phyloP scores from a whole-genome alignment of 2,113 vertebrate genomes.

The Caracal caracal region DNA sequence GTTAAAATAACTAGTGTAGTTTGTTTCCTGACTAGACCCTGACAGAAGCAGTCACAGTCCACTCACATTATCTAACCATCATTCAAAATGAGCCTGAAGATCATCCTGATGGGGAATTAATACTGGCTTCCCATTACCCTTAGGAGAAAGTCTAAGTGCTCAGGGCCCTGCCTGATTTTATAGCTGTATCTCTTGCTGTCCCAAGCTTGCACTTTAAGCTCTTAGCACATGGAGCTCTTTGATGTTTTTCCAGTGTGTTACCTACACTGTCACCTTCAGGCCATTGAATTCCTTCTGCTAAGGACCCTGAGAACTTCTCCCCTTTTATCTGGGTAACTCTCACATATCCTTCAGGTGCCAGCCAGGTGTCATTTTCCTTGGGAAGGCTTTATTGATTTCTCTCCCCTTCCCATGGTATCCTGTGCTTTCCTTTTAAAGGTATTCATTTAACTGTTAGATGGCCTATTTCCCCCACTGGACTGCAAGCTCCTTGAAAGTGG shows the following conservation, averaged over 20 bases:
- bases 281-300: neutral
- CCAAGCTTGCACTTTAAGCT: neutral
- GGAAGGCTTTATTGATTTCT: neutral
- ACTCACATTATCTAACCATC: neutral
- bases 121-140: neutral
- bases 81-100: neutral
- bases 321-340: neutral
- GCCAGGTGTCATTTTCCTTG: neutral
- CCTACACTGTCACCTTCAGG: neutral
- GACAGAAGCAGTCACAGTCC: neutral
- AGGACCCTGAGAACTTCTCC: neutral
- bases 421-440: neutral
- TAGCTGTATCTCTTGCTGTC: neutral
- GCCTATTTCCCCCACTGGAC: neutral
- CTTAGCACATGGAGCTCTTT: neutral
- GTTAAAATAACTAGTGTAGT: neutral
- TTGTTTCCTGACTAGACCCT: neutral
- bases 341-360: neutral
- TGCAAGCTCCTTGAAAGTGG: slow-evolving; percentile 1
- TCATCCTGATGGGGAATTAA: slow-evolving; percentile 22
- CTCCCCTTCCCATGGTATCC: neutral
- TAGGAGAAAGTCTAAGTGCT: neutral
- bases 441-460: neutral
- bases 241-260: neutral
- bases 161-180: neutral